phyloP scores from a whole-genome alignment of 2,797 vertebrate genomes.

The Protosalanx chinensis region DNA sequence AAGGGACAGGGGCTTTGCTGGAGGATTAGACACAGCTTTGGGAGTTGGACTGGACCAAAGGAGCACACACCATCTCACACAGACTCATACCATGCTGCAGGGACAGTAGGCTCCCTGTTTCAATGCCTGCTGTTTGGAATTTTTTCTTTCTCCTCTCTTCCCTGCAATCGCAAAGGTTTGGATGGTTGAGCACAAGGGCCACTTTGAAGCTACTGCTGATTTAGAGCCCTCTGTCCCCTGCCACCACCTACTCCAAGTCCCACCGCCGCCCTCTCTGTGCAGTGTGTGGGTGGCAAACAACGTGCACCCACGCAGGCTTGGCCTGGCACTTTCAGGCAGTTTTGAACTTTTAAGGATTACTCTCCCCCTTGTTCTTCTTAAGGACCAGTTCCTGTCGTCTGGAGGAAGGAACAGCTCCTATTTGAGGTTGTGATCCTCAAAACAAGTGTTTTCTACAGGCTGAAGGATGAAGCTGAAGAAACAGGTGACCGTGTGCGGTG shows the following conservation, averaged over 20 bases:
- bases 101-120: slow-evolving; percentile 71
- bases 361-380: slow-evolving; percentile 30
- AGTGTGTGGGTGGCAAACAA: slow-evolving; percentile 51
- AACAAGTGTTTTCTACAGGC: slow-evolving; percentile 24
- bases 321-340: slow-evolving; percentile 28
- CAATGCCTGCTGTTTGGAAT: slow-evolving; percentile 52
- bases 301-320: slow-evolving; percentile 36
- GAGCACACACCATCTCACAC: slow-evolving; percentile 41
- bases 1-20: slow-evolving; percentile 44
- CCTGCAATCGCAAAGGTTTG: slow-evolving; percentile 59
- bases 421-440: slow-evolving; percentile 36
- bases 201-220: slow-evolving; percentile 70
- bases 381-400: slow-evolving; percentile 18
- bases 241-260: slow-evolving; percentile 33
- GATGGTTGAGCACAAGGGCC: slow-evolving; percentile 69
- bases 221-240: slow-evolving; percentile 44
- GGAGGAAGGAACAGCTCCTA: slow-evolving; percentile 13
- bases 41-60: slow-evolving; percentile 50
- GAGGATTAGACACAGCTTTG: slow-evolving; percentile 52
- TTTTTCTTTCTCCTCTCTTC: slow-evolving; percentile 35
- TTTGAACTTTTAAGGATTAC: slow-evolving; percentile 36
- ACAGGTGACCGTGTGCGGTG: slow-evolving; percentile 96
- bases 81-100: slow-evolving; percentile 50
- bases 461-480: slow-evolving; percentile 95
- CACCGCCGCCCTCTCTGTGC: slow-evolving; percentile 43